phyloP scores from a whole-genome alignment of 2,113 vertebrate species.

The Tachycineta bicolor region DNA sequence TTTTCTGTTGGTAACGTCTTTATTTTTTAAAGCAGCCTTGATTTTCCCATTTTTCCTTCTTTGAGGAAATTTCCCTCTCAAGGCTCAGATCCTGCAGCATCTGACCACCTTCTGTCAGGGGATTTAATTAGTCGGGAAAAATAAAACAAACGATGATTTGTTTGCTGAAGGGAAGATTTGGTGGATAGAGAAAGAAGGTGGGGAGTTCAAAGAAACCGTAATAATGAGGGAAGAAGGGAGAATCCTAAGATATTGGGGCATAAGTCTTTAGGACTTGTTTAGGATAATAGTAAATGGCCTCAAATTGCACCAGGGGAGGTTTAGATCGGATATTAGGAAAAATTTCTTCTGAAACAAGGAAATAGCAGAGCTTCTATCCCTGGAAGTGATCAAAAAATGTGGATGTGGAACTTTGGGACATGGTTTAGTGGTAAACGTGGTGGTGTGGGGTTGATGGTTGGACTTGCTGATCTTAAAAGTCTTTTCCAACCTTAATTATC shows the following conservation, averaged over 20 bases:
- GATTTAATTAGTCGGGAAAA: conserved; percentile 36
- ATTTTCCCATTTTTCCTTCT: not conserved
- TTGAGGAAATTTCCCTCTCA: not conserved
- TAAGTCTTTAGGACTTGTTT: not conserved
- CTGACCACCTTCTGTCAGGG: not conserved
- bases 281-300: not conserved
- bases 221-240: not conserved
- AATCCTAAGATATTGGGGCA: not conserved
- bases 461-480: not conserved
- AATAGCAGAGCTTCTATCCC: not conserved
- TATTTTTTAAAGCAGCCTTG: not conserved
- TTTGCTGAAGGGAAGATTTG: not conserved
- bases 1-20: not conserved
- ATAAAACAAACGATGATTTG: not conserved
- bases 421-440: not conserved
- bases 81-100: not conserved
- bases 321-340: not conserved
- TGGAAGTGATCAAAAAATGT: not conserved
- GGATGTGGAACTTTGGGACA: not conserved
- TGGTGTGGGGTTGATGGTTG: not conserved
- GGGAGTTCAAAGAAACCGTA: not conserved
- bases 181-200: not conserved
- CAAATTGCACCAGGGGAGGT: not conserved
- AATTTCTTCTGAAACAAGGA: not conserved
- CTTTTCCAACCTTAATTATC: not conserved